Evolutionary conservation across 2,888 invertebrate genomes (phyloP).

Genomic region (Aplocera efformata): DNA sequence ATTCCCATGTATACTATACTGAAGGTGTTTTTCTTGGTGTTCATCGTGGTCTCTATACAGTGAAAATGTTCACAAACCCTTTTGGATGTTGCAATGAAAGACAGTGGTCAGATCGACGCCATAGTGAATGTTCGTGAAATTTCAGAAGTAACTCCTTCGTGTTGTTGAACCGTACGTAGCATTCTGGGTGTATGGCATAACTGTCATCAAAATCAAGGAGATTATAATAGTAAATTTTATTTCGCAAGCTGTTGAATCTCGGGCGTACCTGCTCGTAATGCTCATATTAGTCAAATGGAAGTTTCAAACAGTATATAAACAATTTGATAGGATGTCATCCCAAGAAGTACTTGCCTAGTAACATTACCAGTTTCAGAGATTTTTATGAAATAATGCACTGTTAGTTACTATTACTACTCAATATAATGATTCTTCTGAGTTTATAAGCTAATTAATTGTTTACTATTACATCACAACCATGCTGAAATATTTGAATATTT

Average conservation of each 20-base stretch:
- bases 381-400: too few species aligned
- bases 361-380: too few species aligned
- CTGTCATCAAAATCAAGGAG: conserved; percentile 50
- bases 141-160: conserved; percentile 60
- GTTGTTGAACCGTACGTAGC: conserved; percentile 59
- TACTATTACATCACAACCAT: too few species aligned
- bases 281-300: not conserved
- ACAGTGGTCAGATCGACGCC: conserved; percentile 60
- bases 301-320: not conserved
- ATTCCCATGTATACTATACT: conserved; percentile 52
- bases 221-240: conserved; percentile 7
- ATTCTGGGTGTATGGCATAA: conserved; percentile 58
- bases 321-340: too few species aligned
- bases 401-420: too few species aligned
- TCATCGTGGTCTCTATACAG: conserved; percentile 29
- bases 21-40: conserved; percentile 40
- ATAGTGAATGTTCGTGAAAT: conserved; percentile 65
- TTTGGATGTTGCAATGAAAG: conserved; percentile 39
- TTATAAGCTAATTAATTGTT: too few species aligned
- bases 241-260: not conserved
- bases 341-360: too few species aligned
- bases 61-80: conserved; percentile 34
- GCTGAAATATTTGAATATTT: too few species aligned
- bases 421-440: too few species aligned
- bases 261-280: not conserved